Percentiles rank a stretch among this genome's conserved stretches.
phyloP scores from a whole-genome alignment of 2,888 invertebrate genomes.

The Holacanthella duospinosa region DNA sequence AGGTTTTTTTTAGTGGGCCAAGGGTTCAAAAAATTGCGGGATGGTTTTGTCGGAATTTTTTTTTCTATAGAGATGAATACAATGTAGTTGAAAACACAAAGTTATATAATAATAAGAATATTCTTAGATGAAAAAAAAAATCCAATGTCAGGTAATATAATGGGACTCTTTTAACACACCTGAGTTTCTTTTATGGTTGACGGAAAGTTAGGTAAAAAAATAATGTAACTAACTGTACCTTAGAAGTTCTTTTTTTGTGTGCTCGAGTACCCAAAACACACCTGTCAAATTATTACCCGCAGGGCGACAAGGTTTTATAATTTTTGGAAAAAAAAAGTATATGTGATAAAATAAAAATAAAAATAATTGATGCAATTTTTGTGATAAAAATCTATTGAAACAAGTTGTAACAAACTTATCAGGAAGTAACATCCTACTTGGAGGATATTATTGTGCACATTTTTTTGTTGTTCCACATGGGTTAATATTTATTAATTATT shows the following conservation, averaged over 20 bases:
- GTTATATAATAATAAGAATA: not conserved
- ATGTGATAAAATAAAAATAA: not conserved
- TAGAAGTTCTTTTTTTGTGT: not conserved
- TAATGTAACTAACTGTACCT: not conserved
- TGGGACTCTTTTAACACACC: not conserved
- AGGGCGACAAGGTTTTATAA: not conserved
- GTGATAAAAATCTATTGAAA: no score
- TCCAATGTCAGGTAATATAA: not conserved
- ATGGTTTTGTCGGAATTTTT: no score
- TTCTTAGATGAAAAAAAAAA: not conserved
- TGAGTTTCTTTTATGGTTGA: not conserved
- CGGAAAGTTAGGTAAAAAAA: not conserved
- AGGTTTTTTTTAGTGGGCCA: no score
- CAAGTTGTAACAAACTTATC: no score
- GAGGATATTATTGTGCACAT: no score
- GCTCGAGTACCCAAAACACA: not conserved
- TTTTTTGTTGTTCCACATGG: no score
- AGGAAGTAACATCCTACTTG: no score
- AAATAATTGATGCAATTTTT: not conserved
- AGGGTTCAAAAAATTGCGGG: no score
- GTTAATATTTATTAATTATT: no score
- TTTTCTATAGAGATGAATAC: no score
- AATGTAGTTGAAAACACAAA: no score
- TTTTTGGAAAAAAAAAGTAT: not conserved
- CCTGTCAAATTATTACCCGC: not conserved